These are phyloP conservation scores for Rhynchotus rufescens DNA, from an alignment of 2,797 vertebrate genomes.

Conservation along the genomic window DNA sequence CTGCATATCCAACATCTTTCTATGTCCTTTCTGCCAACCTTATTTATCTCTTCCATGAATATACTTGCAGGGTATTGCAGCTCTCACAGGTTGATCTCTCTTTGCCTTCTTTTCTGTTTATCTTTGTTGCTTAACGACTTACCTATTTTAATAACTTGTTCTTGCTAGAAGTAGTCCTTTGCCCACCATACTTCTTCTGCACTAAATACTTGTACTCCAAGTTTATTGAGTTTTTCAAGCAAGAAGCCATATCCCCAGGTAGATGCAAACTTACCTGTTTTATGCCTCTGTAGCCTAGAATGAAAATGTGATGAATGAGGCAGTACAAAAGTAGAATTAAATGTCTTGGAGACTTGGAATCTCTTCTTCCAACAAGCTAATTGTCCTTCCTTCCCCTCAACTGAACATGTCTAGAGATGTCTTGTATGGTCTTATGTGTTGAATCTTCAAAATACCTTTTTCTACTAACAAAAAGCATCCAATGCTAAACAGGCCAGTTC, in stretches of 20 bases:
- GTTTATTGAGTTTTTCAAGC: conserved; percentile 5
- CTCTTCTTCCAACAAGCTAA: neutral
- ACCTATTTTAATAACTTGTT: neutral
- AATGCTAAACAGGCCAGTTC: neutral
- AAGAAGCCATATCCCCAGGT: neutral
- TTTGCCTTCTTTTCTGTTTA: neutral
- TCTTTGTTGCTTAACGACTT: neutral
- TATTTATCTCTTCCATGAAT: neutral
- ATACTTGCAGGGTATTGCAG: neutral
- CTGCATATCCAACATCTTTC: neutral
- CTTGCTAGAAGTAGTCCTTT: conserved; percentile 2
- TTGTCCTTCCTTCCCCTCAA: neutral
- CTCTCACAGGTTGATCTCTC: neutral
- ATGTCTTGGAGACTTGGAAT: neutral
- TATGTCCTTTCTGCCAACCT: neutral
- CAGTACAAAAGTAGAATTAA: neutral
- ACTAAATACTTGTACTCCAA: neutral
- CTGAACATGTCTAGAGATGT: neutral
- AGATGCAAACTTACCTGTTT: conserved; percentile 1
- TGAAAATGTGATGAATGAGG: neutral
- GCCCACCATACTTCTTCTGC: neutral
- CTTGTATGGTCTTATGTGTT: neutral
- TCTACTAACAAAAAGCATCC: neutral
- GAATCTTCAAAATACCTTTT: neutral
- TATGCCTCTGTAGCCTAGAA: neutral